Percentiles rank a stretch among this genome's conserved stretches.
phyloP scores from a whole-genome alignment of 2,797 vertebrate species.

The Amblyraja radiata region DNA sequence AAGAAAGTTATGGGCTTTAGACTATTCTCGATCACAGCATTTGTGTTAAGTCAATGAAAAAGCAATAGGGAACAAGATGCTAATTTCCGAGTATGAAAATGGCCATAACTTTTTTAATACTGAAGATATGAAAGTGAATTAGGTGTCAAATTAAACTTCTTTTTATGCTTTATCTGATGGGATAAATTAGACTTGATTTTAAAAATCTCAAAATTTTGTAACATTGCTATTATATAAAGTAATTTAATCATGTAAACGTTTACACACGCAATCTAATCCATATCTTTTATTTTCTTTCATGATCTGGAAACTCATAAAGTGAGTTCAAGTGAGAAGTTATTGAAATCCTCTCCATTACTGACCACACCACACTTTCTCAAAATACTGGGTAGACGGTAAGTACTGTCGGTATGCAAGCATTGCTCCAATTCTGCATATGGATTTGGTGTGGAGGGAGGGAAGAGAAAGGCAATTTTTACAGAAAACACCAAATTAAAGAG shows the following conservation, averaged over 20 bases:
- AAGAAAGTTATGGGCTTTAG: too few species aligned
- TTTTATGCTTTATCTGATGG: too few species aligned
- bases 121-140: too few species aligned
- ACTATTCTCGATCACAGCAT: too few species aligned
- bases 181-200: too few species aligned
- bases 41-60: too few species aligned
- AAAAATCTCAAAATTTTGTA: too few species aligned
- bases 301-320: conserved; percentile 20
- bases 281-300: neutral
- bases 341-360: conserved; percentile 28
- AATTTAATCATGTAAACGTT: neutral
- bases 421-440: neutral
- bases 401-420: neutral
- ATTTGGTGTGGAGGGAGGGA: neutral
- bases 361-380: conserved; percentile 32
- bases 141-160: too few species aligned
- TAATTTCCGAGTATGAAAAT: too few species aligned
- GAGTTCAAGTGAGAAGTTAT: neutral
- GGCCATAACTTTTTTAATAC: too few species aligned
- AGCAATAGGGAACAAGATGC: too few species aligned
- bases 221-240: neutral
- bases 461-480: neutral
- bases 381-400: neutral
- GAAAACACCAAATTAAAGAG: neutral
- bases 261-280: neutral